Evolutionary conservation across 2,888 invertebrate species (phyloP).

Genomic region (Brachynemurus nebulosus): DNA sequence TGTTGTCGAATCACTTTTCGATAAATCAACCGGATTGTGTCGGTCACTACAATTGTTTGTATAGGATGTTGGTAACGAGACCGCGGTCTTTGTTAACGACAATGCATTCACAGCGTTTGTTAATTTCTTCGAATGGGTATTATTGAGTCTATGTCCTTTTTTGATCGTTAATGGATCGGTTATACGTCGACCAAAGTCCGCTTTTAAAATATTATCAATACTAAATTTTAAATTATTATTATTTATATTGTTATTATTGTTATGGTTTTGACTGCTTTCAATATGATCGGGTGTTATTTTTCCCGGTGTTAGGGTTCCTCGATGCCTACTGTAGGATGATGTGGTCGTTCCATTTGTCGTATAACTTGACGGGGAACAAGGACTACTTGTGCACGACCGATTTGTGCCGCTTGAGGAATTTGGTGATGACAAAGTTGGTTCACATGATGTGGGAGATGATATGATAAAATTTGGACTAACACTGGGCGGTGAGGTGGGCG

Average conservation of each 20-base stretch:
- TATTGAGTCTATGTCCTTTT: slow-evolving; percentile 26
- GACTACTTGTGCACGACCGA: slow-evolving; percentile 14
- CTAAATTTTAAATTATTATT: slow-evolving; percentile 61
- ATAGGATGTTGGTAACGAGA: slow-evolving; percentile 14
- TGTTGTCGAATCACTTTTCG: slow-evolving; percentile 25
- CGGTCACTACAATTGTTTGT: slow-evolving; percentile 25
- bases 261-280: too few relatives aligned
- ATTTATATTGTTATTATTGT: slow-evolving; percentile 31
- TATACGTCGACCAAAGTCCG: slow-evolving; percentile 65
- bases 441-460: not conserved
- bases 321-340: too few relatives aligned
- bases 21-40: slow-evolving; percentile 25
- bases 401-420: slow-evolving; percentile 13
- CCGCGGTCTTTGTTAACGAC: slow-evolving; percentile 5
- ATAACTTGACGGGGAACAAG: slow-evolving; percentile 18
- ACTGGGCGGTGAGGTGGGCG: slow-evolving; percentile 27
- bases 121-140: not conserved
- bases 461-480: slow-evolving; percentile 8
- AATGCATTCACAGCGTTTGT: slow-evolving; percentile 4
- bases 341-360: slow-evolving; percentile 15
- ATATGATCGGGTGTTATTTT: slow-evolving; percentile 22
- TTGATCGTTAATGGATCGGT: slow-evolving; percentile 53
- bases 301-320: too few relatives aligned
- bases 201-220: slow-evolving; percentile 74
- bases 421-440: not conserved